Evolutionary conservation across 2,113 vertebrate species (phyloP), one percentile per base, ranked within the genome.

Genomic region (Antigone vipio): DNA sequence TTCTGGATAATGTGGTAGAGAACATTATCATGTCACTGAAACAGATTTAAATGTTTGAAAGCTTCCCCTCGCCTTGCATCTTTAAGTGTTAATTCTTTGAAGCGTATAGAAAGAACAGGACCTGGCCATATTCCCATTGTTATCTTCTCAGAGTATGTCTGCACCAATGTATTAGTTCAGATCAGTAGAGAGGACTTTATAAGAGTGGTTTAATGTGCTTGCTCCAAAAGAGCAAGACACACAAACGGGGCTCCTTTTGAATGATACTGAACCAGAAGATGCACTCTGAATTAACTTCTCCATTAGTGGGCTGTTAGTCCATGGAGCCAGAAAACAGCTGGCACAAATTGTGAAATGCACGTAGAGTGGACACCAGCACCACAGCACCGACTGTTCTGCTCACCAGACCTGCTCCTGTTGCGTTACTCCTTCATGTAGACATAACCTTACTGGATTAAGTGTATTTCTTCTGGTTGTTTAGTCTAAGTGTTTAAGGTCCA

Each of bases 331-430:
- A 18, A 42, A 74, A 11, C 40, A 59, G 34, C 15, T 53, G 38
- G 9, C 50, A 29, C 2, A 3, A 40, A 24, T 11, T 42, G 24
- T 77, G 50, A 40, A 40, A 40, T 53, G 38, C 6, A 7, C 5
- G 0, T 14, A 7, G 4, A 4, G 12, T 71, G 56, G 34, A 20
- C 32, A 50, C 14, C 2, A 2, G 10, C 30, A 20, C 17, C 2
- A 3, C 53, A 29, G 18, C 26, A 56, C 58, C 11, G 8, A 4
- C 20, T 49, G 15, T 32, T 42, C 32, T 71, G 45, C 30, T 32
- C 11, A 42, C 24, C 38, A 29, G n/a, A 47, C 34, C n/a, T 17
- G 6, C 12, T 44, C 11, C 29, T 58, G 12, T 22, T 58, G 42
- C 3, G 2, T 73, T 77, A 26, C 21, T 55, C 32, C 40, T 73